Conservation (phyloP, 2,888 invertebrate genomes). For the Metalampra italica region DNA sequence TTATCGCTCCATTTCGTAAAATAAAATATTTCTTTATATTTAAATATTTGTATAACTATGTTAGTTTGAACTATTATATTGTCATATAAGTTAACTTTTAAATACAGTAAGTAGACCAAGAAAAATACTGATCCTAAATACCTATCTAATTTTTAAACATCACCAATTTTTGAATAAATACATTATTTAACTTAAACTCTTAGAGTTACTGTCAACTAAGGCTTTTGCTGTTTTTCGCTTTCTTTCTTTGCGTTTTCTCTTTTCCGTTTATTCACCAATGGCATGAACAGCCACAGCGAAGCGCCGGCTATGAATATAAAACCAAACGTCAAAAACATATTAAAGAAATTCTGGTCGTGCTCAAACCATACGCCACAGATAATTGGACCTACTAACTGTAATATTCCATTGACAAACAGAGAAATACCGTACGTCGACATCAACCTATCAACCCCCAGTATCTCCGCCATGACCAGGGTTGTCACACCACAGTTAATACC, state of each 20-base stretch:
- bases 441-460: slow-evolving; percentile 89
- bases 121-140: no score
- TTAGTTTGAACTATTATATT: no score
- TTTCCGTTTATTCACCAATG: slow-evolving; percentile 79
- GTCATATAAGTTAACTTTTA: no score
- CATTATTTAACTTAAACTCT: no score
- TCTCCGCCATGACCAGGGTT: slow-evolving; percentile 91
- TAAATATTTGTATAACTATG: no score
- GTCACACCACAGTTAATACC: slow-evolving; percentile 92
- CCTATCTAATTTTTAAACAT: no score
- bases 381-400: slow-evolving; percentile 89
- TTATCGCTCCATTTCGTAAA: no score
- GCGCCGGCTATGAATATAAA: slow-evolving; percentile 85
- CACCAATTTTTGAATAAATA: no score
- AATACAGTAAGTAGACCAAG: no score
- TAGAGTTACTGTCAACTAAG: slow-evolving; percentile 12
- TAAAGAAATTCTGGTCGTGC: slow-evolving; percentile 80
- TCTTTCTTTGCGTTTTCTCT: slow-evolving; percentile 29
- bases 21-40: no score
- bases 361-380: slow-evolving; percentile 87
- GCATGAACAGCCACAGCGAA: slow-evolving; percentile 87
- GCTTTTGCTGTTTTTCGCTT: slow-evolving; percentile 24
- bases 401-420: slow-evolving; percentile 88
- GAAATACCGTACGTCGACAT: slow-evolving; percentile 93
- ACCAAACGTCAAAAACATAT: slow-evolving; percentile 87